Evolutionary conservation across 1,140 invertebrate species (phyloP).

Genomic region (Trachymyrmex cornetzi): DNA sequence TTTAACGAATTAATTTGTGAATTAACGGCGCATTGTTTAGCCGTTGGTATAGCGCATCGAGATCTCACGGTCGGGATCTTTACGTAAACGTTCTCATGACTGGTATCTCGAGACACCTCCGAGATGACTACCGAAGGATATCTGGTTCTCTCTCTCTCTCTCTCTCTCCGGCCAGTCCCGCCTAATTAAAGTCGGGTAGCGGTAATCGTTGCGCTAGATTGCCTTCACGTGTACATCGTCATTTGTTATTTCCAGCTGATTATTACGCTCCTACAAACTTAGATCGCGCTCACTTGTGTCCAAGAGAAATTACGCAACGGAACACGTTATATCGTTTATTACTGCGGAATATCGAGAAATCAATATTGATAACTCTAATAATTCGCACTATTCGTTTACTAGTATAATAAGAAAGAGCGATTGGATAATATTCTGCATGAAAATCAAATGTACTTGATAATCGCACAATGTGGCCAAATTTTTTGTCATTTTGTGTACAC

Average conservation of each 20-base stretch:
- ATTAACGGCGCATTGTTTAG: conserved; percentile 61
- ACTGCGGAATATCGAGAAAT: not conserved
- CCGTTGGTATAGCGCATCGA: not conserved
- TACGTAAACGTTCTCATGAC: conserved; percentile 66
- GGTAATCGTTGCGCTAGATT: conserved; percentile 52
- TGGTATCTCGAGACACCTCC: conserved; percentile 53
- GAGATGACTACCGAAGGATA: conserved; percentile 50
- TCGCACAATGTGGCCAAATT: too few species aligned
- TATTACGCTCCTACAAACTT: conserved; percentile 32
- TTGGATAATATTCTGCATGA: not conserved
- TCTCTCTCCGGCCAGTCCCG: not conserved
- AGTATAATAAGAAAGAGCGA: not conserved
- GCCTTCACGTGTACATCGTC: conserved; percentile 43
- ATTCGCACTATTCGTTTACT: not conserved
- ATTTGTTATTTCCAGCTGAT: conserved; percentile 50
- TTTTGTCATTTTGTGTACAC: too few species aligned
- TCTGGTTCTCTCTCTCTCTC: conserved; percentile 9
- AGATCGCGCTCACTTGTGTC: not conserved
- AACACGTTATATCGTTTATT: conserved; percentile 15
- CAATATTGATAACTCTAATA: conserved; percentile 7
- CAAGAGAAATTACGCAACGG: conserved; percentile 24
- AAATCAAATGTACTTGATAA: too few species aligned
- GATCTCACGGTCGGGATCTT: conserved; percentile 60
- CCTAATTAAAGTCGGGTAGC: conserved; percentile 60
- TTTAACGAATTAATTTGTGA: conserved; percentile 55